A percentile compares a stretch with the other conserved stretches of the same genome.
Evolutionary conservation across 2,797 vertebrate species (phyloP).

Genomic region (Paguma larvata): DNA sequence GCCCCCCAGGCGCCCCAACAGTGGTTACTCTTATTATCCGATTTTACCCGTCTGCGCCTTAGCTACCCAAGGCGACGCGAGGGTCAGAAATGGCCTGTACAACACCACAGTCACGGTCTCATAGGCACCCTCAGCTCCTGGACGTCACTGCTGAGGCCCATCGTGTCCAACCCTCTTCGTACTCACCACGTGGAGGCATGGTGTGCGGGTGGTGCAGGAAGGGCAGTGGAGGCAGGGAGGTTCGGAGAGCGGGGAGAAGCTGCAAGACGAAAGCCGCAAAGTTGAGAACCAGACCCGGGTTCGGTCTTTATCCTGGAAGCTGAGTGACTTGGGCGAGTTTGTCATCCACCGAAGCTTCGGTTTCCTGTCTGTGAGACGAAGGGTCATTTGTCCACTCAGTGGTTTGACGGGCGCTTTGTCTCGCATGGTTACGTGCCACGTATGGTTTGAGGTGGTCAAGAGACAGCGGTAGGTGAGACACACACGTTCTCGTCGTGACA

Average conservation of each 20-base stretch:
- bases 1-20: too few relatives aligned
- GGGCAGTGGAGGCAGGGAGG: background rate
- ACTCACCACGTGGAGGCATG: rapidly evolving
- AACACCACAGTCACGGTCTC: too few relatives aligned
- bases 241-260: background rate
- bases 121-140: rapidly evolving
- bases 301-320: background rate
- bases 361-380: background rate
- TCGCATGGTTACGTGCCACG: rapidly evolving
- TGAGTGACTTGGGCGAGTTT: background rate
- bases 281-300: background rate
- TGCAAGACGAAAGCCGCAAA: background rate
- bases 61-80: background rate
- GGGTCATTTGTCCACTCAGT: background rate
- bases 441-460: background rate
- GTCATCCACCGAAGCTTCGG: background rate
- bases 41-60: background rate
- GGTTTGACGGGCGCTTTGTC: background rate
- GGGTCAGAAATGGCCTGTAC: background rate
- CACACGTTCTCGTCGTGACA: background rate
- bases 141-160: background rate
- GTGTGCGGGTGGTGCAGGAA: rapidly evolving
- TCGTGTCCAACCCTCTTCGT: rapidly evolving
- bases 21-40: too few relatives aligned
- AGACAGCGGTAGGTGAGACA: background rate